Percentiles rank a stretch among this genome's conserved stretches.
Conservation (phyloP, 1,140 invertebrate species). For the Ruditapes philippinarum region DNA sequence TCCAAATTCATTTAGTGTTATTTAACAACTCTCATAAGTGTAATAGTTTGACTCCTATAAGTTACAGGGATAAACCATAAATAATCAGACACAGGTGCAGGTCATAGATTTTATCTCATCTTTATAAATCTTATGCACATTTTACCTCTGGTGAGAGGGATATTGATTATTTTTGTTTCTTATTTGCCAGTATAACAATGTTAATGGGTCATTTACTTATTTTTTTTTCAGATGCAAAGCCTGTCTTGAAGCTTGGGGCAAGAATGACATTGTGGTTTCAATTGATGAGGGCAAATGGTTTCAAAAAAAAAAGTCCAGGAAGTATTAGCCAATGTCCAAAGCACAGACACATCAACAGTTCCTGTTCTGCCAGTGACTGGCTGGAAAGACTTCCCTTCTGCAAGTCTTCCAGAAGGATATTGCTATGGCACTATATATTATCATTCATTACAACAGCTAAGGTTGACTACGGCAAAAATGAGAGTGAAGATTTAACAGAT, state of each 20-base stretch:
- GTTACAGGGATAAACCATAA: too few species aligned
- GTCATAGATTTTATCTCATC: too few species aligned
- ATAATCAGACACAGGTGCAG: too few species aligned
- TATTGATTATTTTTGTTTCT: too few species aligned
- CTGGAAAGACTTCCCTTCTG: neutral
- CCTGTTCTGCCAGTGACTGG: conserved; percentile 6
- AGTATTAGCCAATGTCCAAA: neutral
- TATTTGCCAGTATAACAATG: too few species aligned
- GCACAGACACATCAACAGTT: neutral
- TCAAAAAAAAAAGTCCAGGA: neutral
- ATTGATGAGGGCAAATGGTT: conserved; percentile 25
- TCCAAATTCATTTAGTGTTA: too few species aligned
- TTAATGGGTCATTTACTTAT: too few species aligned
- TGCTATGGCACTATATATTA: conserved; percentile 25
- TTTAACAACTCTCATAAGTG: too few species aligned
- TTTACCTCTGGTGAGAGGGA: too few species aligned
- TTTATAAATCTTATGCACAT: too few species aligned
- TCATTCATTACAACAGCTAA: conserved; percentile 20
- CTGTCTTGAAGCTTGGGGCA: conserved; percentile 4
- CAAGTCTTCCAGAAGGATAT: neutral
- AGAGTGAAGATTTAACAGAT: neutral
- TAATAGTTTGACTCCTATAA: too few species aligned
- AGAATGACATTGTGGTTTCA: neutral
- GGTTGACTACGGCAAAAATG: neutral
- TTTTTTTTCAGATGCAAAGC: conserved; percentile 30